Evolutionary conservation across 92 coral and sea anemone species (phyloP).

Genomic region (Epizoanthus fatuus): DNA sequence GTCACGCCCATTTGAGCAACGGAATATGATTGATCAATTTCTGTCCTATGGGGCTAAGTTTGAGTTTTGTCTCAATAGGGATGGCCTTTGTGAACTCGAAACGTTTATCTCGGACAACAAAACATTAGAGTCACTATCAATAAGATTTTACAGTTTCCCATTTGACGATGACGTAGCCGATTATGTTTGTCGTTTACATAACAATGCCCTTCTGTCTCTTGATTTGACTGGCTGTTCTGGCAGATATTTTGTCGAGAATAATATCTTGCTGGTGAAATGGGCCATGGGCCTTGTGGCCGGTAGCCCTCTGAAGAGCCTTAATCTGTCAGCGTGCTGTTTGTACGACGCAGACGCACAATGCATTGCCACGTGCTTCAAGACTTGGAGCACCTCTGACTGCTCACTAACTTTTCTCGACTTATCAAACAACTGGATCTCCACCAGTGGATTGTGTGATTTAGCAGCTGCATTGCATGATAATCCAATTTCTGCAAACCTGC

Average conservation of each 20-base stretch:
- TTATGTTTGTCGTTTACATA: neutral
- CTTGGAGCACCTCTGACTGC: constrained; percentile 1
- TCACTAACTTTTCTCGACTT: neutral
- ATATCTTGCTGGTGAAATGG: neutral
- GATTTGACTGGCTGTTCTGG: neutral
- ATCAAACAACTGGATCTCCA: neutral
- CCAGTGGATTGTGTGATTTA: neutral
- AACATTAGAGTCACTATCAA: neutral
- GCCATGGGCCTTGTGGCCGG: neutral
- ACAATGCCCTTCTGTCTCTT: neutral
- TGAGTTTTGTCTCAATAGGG: neutral
- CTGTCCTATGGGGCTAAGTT: too few species aligned
- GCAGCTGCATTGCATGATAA: neutral
- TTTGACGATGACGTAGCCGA: neutral
- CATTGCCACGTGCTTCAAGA: neutral
- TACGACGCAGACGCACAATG: neutral
- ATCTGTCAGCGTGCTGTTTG: fast-evolving
- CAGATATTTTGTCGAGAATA: neutral
- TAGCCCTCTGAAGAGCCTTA: neutral
- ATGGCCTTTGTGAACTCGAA: neutral
- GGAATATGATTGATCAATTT: too few species aligned
- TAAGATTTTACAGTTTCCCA: neutral
- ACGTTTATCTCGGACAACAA: neutral
- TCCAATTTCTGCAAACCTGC: neutral
- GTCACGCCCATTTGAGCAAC: too few species aligned